A percentile compares a stretch with the other conserved stretches of the same genome.
Conservation (phyloP, 2,888 invertebrate species). For the Drosophila atroscutellata region DNA sequence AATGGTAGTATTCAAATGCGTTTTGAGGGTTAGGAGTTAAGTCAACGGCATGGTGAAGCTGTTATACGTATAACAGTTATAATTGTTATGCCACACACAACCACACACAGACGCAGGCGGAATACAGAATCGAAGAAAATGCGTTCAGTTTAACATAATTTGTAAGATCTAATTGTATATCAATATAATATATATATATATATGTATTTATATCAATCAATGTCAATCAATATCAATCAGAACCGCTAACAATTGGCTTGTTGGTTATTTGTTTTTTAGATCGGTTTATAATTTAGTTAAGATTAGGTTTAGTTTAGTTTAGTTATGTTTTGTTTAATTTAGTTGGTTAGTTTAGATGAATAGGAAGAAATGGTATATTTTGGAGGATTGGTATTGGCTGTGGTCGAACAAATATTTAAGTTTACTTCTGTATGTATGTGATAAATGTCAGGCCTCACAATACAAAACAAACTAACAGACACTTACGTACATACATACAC, state of each 20-base stretch:
- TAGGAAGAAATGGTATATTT: slow-evolving; percentile 39
- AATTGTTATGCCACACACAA: slow-evolving; percentile 16
- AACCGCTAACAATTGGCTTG: slow-evolving; percentile 44
- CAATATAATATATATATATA: slow-evolving; percentile 15
- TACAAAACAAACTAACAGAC: slow-evolving; percentile 28
- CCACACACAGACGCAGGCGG: slow-evolving; percentile 30
- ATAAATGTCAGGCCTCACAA: slow-evolving; percentile 39
- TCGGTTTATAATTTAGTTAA: slow-evolving; percentile 8
- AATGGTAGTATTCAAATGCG: slow-evolving; percentile 8
- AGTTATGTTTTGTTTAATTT: slow-evolving; percentile 26
- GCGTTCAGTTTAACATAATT: slow-evolving; percentile 26
- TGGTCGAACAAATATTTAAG: slow-evolving; percentile 22
- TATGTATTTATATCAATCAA: slow-evolving; percentile 18
- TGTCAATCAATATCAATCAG: slow-evolving; percentile 32
- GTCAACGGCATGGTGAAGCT: slow-evolving; percentile 34
- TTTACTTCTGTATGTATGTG: slow-evolving; percentile 26
- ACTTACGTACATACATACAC: slow-evolving; percentile 40
- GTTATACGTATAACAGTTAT: slow-evolving; percentile 48
- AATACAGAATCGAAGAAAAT: slow-evolving; percentile 8
- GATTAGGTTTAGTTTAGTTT: slow-evolving; percentile 34
- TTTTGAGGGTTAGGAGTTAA: slow-evolving; percentile 11
- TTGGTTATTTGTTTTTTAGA: slow-evolving; percentile 11
- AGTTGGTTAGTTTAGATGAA: slow-evolving; percentile 30
- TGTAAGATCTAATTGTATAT: slow-evolving; percentile 27
- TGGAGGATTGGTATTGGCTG: slow-evolving; percentile 34